Evolutionary conservation across 2,888 invertebrate genomes (phyloP).

Genomic region (Lymantria monacha): DNA sequence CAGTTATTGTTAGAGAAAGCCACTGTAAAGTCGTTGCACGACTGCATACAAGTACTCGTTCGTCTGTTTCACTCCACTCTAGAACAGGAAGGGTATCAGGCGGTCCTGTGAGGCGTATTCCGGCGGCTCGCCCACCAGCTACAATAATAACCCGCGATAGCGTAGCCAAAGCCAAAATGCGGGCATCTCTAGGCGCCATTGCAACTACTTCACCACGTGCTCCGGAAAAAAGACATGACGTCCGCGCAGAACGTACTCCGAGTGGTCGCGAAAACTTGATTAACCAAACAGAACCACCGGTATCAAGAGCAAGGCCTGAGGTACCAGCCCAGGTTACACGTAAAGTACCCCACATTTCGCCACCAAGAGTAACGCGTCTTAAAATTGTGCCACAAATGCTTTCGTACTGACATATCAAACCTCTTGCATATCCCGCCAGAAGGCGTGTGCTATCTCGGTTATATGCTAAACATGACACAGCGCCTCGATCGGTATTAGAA

Average conservation of each 20-base stretch:
- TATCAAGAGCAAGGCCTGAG: constrained; percentile 86
- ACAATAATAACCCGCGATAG: constrained; percentile 89
- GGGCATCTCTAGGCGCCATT: constrained; percentile 69
- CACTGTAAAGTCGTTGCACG: constrained; percentile 92
- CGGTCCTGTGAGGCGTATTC: constrained; percentile 85
- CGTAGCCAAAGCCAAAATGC: constrained; percentile 95
- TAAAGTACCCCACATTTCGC: constrained; percentile 74
- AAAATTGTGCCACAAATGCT: constrained; percentile 83
- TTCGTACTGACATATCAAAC: constrained; percentile 96
- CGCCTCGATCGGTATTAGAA: constrained; percentile 86
- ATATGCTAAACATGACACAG: constrained; percentile 91
- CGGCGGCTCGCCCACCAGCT: constrained; percentile 68
- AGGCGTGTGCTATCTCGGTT: constrained; percentile 93
- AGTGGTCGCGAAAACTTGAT: constrained; percentile 93
- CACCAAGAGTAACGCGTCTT: constrained; percentile 72
- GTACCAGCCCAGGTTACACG: constrained; percentile 74
- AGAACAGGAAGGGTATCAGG: constrained; percentile 92
- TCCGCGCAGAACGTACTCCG: constrained; percentile 93
- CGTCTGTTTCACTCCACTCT: constrained; percentile 89
- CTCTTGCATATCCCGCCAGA: constrained; percentile 88
- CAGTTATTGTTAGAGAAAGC: constrained; percentile 86
- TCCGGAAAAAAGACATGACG: constrained; percentile 97
- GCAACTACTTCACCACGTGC: constrained; percentile 92
- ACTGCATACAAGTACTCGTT: constrained; percentile 95
- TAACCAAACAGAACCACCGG: constrained; percentile 97